phyloP scores from a whole-genome alignment of 2,113 vertebrate genomes.

The Nestor notabilis region DNA sequence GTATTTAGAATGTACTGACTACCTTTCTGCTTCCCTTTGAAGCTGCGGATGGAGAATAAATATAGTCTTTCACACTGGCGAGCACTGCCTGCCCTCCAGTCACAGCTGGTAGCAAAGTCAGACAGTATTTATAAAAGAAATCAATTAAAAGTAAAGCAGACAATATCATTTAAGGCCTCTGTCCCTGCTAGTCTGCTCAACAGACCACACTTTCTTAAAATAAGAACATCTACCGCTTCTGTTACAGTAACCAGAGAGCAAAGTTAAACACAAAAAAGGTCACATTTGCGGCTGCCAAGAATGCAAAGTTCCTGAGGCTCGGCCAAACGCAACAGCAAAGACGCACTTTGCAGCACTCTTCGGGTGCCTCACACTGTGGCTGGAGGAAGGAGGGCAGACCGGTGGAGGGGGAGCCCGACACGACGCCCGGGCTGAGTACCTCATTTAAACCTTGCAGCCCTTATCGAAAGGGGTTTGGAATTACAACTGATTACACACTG shows the following conservation, averaged over 20 bases:
- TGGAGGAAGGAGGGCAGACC: accelerated
- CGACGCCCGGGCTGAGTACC: neutral
- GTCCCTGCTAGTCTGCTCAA: slow-evolving; percentile 14
- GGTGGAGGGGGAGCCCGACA: accelerated
- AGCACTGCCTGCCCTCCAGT: slow-evolving; percentile 4
- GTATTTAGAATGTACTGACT: neutral
- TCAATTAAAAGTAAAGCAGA: slow-evolving; percentile 28
- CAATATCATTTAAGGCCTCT: slow-evolving; percentile 42
- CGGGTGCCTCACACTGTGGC: accelerated
- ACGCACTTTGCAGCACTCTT: accelerated
- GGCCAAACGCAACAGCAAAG: neutral
- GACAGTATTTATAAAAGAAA: slow-evolving; percentile 3
- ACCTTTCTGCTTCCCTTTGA: neutral
- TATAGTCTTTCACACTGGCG: neutral
- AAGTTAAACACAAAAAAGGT: slow-evolving; percentile 12
- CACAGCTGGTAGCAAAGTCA: neutral
- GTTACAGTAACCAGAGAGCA: neutral
- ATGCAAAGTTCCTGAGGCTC: slow-evolving; percentile 41
- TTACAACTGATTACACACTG: neutral
- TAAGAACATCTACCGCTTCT: neutral
- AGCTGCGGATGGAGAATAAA: neutral
- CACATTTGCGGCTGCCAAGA: slow-evolving; percentile 44
- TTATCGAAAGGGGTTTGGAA: neutral
- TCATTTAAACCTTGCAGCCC: neutral
- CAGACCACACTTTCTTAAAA: slow-evolving; percentile 16